phyloP scores from a whole-genome alignment of 2,888 invertebrate species.

The Thereva nobilitata region DNA sequence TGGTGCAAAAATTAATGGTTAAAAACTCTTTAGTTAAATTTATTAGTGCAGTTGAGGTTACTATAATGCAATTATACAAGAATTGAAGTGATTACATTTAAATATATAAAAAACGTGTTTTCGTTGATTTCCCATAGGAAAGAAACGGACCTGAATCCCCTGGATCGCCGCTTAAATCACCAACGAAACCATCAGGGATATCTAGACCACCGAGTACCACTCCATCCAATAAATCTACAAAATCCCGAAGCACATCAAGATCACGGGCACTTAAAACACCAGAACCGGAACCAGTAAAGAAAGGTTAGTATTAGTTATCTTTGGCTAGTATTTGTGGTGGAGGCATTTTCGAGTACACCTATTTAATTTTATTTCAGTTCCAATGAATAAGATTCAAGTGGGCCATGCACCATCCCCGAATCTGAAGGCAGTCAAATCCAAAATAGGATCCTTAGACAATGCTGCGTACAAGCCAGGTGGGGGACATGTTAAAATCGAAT shows the following conservation, averaged over 20 bases:
- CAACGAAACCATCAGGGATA: slow-evolving; percentile 58
- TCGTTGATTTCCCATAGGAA: slow-evolving; percentile 55
- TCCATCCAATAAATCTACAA: slow-evolving; percentile 57
- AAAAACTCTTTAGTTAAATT: slow-evolving; percentile 35
- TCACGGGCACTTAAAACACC: slow-evolving; percentile 67
- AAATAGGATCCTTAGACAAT: slow-evolving; percentile 91
- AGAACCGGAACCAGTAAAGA: slow-evolving; percentile 70
- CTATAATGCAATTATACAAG: background rate
- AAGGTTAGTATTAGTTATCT: slow-evolving; percentile 62
- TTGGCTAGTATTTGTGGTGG: background rate
- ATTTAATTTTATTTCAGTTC: slow-evolving; percentile 62
- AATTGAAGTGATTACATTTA: slow-evolving; percentile 2
- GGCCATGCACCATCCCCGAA: slow-evolving; percentile 92
- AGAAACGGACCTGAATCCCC: slow-evolving; percentile 70
- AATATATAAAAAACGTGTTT: background rate
- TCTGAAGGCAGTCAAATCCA: slow-evolving; percentile 86
- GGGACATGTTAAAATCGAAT: slow-evolving; percentile 85
- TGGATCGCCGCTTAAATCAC: slow-evolving; percentile 72
- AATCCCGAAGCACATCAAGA: slow-evolving; percentile 57
- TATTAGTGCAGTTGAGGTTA: slow-evolving; percentile 27
- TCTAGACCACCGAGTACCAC: slow-evolving; percentile 59
- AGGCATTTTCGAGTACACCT: background rate
- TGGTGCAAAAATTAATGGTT: slow-evolving; percentile 38
- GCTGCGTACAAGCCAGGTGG: slow-evolving; percentile 87
- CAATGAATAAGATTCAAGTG: slow-evolving; percentile 92